phyloP scores from a whole-genome alignment of 2,113 vertebrate species.

The human region DNA sequence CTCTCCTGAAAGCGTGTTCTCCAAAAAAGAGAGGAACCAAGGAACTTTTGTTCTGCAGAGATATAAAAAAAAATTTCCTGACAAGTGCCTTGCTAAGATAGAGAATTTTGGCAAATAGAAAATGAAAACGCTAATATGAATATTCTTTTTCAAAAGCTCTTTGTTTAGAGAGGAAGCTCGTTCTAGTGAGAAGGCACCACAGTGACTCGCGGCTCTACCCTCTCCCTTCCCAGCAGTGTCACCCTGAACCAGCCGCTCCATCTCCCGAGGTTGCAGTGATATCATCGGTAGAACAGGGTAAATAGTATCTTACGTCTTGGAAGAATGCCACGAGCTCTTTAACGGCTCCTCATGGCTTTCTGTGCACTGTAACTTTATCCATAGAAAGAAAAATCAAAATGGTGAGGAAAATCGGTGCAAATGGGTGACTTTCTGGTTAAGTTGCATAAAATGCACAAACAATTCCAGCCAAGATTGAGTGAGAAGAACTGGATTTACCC shows the following conservation, averaged over 20 bases:
- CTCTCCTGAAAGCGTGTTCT: neutral
- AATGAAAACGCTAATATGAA: conserved; percentile 57
- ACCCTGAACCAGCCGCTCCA: conserved; percentile 46
- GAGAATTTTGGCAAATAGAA: conserved; percentile 27
- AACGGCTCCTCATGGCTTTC: neutral
- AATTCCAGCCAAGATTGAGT: neutral
- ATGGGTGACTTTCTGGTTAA: neutral
- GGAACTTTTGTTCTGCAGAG: neutral
- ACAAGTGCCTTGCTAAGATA: neutral
- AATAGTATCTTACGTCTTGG: neutral
- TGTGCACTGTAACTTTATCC: neutral
- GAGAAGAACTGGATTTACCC: neutral
- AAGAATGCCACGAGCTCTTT: neutral
- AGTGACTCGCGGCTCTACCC: neutral
- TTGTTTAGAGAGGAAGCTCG: conserved; percentile 50
- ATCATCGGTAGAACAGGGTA: neutral
- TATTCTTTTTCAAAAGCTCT: conserved; percentile 35
- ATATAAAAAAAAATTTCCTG: neutral
- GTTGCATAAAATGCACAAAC: neutral
- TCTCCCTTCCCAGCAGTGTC: neutral
- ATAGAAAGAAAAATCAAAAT: neutral
- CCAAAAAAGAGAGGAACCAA: neutral
- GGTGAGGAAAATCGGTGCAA: neutral
- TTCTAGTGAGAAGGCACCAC: neutral
- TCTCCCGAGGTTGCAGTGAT: neutral